Evolutionary conservation across 2,797 vertebrate genomes (phyloP).

Genomic region (Glyptemys insculpta): DNA sequence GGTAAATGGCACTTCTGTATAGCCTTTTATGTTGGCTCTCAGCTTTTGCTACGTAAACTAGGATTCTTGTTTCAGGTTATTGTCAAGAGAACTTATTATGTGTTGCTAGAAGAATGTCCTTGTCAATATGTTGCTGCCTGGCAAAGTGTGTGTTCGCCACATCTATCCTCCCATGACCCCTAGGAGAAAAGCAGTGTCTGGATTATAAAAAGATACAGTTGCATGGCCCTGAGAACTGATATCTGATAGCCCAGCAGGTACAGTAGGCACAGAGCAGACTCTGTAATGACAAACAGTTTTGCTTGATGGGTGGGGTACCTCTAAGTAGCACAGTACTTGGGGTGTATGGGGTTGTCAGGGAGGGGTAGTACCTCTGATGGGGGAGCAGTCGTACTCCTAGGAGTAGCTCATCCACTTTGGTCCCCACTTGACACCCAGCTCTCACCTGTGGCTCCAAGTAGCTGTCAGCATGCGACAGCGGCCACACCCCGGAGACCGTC

Average conservation of each 20-base stretch:
- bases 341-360: no score
- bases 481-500: no score
- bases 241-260: fast-evolving
- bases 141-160: not conserved
- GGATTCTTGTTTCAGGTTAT: not conserved
- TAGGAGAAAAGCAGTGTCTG: not conserved
- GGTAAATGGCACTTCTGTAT: fast-evolving
- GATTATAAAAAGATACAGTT: not conserved
- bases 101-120: not conserved
- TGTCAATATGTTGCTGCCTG: not conserved
- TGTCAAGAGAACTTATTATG: fast-evolving
- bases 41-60: fast-evolving
- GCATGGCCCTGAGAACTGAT: not conserved
- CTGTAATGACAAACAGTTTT: not conserved
- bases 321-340: not conserved
- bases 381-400: no score
- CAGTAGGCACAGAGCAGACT: not conserved
- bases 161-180: not conserved
- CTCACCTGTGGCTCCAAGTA: no score
- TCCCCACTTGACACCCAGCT: no score
- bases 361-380: no score
- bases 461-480: no score
- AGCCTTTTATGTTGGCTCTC: not conserved
- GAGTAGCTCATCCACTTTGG: no score
- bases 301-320: not conserved